Conservation (phyloP, 2,113 vertebrate genomes). For the Gallinago paraguaiae region DNA sequence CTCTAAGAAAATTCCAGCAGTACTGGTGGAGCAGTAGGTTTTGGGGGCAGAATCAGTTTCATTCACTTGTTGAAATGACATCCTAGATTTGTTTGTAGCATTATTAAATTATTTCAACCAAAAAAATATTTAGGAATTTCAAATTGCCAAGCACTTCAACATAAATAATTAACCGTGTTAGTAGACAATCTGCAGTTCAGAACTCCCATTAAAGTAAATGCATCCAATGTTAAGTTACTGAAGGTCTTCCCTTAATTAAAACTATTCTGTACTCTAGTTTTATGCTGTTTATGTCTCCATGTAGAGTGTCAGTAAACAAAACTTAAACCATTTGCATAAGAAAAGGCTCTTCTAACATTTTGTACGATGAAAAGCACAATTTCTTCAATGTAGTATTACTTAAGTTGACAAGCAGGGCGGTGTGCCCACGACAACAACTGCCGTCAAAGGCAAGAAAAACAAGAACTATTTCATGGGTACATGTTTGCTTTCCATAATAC, state of each 20-base stretch:
- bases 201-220: neutral
- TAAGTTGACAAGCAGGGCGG: too few species aligned
- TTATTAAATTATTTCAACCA: neutral
- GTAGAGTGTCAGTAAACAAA: neutral
- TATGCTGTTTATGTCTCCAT: neutral
- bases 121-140: too few species aligned
- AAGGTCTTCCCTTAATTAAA: neutral
- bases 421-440: too few species aligned
- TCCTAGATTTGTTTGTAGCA: neutral
- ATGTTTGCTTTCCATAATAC: neutral
- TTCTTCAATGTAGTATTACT: neutral
- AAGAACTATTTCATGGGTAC: neutral
- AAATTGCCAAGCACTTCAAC: neutral
- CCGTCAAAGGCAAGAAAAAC: neutral
- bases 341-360: neutral
- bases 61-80: neutral
- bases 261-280: rapidly evolving
- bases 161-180: neutral
- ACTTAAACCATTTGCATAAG: neutral
- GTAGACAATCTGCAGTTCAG: neutral
- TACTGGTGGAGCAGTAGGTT: neutral
- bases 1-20: neutral
- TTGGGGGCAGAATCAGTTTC: neutral
- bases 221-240: neutral
- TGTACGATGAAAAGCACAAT: neutral